phyloP scores from a whole-genome alignment of 2,888 invertebrate genomes.

The Harpalus rufipes region DNA sequence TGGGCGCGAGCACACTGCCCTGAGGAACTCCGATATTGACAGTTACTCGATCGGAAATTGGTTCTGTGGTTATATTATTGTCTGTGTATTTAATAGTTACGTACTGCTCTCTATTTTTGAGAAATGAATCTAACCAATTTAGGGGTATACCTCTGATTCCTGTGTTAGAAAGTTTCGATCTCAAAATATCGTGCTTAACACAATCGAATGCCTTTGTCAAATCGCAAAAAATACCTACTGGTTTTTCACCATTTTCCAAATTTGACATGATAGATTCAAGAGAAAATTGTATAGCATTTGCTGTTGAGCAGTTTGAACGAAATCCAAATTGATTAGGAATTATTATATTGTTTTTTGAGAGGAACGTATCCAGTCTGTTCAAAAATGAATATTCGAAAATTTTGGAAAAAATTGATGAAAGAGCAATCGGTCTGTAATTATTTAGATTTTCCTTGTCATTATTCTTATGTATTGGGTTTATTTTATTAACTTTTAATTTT shows the following conservation, averaged over 20 bases:
- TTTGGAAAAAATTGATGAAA: background rate
- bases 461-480: background rate
- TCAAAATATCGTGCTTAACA: no score
- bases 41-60: no score
- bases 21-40: no score
- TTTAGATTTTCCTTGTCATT: background rate
- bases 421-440: background rate
- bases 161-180: background rate
- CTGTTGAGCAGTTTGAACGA: background rate
- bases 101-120: no score
- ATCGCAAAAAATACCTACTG: background rate
- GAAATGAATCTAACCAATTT: no score
- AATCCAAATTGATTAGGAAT: slow-evolving; percentile 1
- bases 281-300: background rate
- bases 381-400: background rate
- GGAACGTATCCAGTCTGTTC: background rate
- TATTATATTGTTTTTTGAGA: slow-evolving; percentile 1
- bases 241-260: background rate
- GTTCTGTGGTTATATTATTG: no score
- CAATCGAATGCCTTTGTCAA: background rate
- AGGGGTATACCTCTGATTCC: background rate
- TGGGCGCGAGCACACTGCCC: no score
- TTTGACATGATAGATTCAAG: background rate
- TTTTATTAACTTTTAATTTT: background rate
- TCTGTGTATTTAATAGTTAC: no score